phyloP scores from a whole-genome alignment of 1,140 invertebrate genomes.

The Lasaia peninsularis region DNA sequence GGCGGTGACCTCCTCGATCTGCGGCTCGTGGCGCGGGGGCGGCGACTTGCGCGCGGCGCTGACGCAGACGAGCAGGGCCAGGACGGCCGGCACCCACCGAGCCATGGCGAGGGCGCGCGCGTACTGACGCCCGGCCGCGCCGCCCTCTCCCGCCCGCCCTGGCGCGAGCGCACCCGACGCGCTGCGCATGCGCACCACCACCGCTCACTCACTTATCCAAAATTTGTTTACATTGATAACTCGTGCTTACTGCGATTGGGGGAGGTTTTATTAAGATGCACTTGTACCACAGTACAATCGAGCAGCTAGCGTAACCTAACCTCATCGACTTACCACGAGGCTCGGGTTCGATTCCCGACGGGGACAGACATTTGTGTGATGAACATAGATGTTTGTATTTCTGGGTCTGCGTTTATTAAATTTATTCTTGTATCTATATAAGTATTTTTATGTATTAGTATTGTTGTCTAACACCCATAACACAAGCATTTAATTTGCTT shows the following conservation, averaged over 20 bases:
- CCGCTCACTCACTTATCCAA: not conserved
- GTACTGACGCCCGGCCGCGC: slow-evolving; percentile 49
- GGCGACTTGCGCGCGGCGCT: slow-evolving; percentile 48
- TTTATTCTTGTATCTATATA: too few species aligned
- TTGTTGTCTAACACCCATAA: too few species aligned
- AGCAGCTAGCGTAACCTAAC: too few species aligned
- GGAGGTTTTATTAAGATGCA: not conserved
- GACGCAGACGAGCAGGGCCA: slow-evolving; percentile 49
- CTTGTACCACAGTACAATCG: too few species aligned
- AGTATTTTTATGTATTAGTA: too few species aligned
- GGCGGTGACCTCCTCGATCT: slow-evolving; percentile 94
- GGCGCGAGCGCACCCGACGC: slow-evolving; percentile 25
- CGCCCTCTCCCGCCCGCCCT: slow-evolving; percentile 33
- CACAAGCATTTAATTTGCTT: too few species aligned
- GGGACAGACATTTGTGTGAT: too few species aligned
- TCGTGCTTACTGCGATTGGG: not conserved
- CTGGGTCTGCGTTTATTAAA: too few species aligned
- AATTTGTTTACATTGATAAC: slow-evolving; percentile 22
- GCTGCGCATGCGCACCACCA: slow-evolving; percentile 3
- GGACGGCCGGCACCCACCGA: slow-evolving; percentile 74
- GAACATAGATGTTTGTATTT: too few species aligned
- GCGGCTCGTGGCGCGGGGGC: slow-evolving; percentile 80
- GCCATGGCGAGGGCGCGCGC: slow-evolving; percentile 77
- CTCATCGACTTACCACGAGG: too few species aligned
- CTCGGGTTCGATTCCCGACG: too few species aligned